These are phyloP conservation scores for Cynodonichthys magdalenae DNA, from an alignment of 2,797 vertebrate genomes.

Conservation along the genomic window DNA sequence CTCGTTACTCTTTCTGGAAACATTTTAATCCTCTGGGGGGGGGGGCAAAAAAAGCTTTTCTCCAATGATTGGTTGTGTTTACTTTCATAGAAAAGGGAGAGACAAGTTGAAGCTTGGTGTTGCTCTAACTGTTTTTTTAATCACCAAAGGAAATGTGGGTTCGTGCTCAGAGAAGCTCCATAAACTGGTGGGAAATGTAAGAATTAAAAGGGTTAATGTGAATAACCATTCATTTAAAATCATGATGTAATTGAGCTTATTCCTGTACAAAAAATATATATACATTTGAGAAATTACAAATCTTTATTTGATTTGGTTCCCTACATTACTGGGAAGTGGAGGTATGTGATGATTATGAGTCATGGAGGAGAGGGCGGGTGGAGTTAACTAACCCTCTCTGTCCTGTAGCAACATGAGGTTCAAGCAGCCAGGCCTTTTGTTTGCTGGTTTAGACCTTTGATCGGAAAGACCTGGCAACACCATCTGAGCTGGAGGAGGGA, in stretches of 20 bases:
- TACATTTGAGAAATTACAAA: conserved; percentile 56
- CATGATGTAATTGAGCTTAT: conserved; percentile 58
- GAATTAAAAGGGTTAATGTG: conserved; percentile 66
- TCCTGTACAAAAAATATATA: conserved; percentile 47
- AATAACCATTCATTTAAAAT: conserved; percentile 66
- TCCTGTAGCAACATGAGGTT: conserved; percentile 41
- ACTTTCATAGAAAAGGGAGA: conserved; percentile 36
- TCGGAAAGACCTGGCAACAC: conserved; percentile 44
- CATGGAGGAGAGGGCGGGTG: conserved; percentile 40
- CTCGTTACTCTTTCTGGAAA: conserved; percentile 48
- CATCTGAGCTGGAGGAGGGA: conserved; percentile 12
- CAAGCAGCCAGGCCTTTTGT: conserved; percentile 24
- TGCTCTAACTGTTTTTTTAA: conserved; percentile 46
- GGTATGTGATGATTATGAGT: conserved; percentile 39
- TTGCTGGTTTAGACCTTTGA: conserved; percentile 47
- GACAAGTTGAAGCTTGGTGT: conserved; percentile 59
- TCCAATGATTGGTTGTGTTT: conserved; percentile 53
- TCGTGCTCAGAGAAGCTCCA: conserved; percentile 44
- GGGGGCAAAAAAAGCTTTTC: conserved; percentile 23
- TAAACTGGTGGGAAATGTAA: conserved; percentile 50
- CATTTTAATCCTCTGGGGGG: conserved; percentile 22
- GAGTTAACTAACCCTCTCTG: conserved; percentile 16
- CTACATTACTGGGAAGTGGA: conserved; percentile 8
- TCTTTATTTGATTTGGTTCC: conserved; percentile 55
- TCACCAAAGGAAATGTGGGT: conserved; percentile 67